Evolutionary conservation across 2,113 vertebrate genomes (phyloP).

Genomic region (Poeciliopsis prolifica): DNA sequence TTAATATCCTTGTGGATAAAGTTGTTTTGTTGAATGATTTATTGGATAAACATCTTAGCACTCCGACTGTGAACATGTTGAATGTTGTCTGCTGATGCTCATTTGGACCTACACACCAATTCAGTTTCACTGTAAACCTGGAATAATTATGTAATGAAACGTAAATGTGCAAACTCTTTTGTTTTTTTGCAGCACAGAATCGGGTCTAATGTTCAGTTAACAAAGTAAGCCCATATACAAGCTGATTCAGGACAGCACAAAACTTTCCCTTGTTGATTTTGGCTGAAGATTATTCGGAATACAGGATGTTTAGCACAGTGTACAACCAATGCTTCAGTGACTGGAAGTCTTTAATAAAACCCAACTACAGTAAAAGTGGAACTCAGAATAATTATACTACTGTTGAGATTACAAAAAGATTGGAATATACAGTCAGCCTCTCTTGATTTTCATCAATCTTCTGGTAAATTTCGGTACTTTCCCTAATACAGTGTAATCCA

Average conservation of each 20-base stretch:
- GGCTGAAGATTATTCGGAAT: neutral
- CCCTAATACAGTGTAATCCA: conserved; percentile 51
- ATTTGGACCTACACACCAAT: neutral
- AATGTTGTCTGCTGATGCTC: neutral
- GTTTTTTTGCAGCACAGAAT: neutral
- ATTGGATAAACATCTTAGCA: neutral
- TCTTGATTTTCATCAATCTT: conserved; percentile 43
- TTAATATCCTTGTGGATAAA: too few species aligned
- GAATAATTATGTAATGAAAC: neutral
- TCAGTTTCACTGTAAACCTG: neutral
- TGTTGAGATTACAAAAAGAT: conserved; percentile 13
- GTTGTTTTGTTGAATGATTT: too few species aligned
- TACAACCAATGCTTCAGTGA: neutral
- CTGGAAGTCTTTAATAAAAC: conserved; percentile 1
- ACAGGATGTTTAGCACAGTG: neutral
- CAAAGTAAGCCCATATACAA: too few species aligned
- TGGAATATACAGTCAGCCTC: conserved; percentile 6
- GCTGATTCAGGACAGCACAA: neutral
- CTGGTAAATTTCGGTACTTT: conserved; percentile 50
- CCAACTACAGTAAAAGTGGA: neutral
- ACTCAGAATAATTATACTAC: conserved; percentile 22
- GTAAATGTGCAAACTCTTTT: neutral
- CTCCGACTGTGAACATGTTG: neutral
- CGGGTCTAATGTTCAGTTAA: neutral
- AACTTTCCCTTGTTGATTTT: neutral